Evolutionary conservation across 2,113 vertebrate species (phyloP), one percentile per base, ranked within the genome.

Genomic region (Coptodon rendalli): DNA sequence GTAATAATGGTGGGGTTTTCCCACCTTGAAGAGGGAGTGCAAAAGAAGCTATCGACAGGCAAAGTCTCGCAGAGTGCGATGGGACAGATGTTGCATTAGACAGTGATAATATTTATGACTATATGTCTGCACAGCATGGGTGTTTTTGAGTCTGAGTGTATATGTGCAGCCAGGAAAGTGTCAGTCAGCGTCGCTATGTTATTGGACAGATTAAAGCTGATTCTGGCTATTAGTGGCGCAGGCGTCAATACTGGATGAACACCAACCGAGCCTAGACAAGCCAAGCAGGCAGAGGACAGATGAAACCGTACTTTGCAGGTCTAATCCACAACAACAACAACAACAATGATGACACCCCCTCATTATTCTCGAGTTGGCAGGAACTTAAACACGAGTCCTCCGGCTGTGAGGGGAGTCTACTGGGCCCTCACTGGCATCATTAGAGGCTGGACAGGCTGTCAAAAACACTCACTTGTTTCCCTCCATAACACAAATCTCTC

Each of bases 391-490:
- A 89, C 14, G 79, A 93, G 89, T 95, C 91, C 88, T 91, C 87
- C 66, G 92, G 93, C 90, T 92, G 90, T 90, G 90, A 89, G 83
- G 76, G 88, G 84, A 88, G 82, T 84, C 86, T 90, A 38, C 83
- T 52, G 56, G 91, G 92, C 89, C 79, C 86, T 94, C 83, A 61
- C 89, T 86, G 88, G 86, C 91, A 91, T 93, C 86, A 88, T 86
- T 94, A 92, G 54, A 87, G 40, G 71, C 90, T 93, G 95, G 94
- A 95, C 93, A 95, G 93, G 83, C 89, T 96, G 94, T 95, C 94
- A 95, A 82, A 94, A 91, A 93, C 91, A 91, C 76, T 93, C 79
- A 88, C 87, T 92, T 90, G 73, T 91, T 93, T 93, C 92, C 87
- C 86, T 63, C 50, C 59, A 52, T 79, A 85, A 94, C 91, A 93